Percentiles rank a stretch among this genome's conserved stretches.
Evolutionary conservation across 2,797 vertebrate genomes (phyloP).

Genomic region (Smutsia temminckii): DNA sequence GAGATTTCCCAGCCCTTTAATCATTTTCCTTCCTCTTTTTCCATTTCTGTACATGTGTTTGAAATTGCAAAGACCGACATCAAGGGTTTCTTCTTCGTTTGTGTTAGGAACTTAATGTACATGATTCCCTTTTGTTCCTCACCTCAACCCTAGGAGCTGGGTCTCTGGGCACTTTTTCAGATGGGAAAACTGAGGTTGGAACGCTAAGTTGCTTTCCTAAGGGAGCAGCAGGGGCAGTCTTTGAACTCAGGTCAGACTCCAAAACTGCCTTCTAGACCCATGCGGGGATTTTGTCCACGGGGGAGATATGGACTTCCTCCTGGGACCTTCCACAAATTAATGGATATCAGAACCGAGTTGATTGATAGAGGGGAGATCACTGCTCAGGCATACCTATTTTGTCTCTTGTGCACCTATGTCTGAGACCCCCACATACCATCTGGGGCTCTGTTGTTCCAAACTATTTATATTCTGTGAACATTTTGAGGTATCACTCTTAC

Average conservation of each 20-base stretch:
- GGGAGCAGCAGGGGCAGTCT: not conserved
- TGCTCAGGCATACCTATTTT: not conserved
- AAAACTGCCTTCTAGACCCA: not conserved
- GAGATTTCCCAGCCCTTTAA: conserved; percentile 44
- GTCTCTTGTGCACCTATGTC: not conserved
- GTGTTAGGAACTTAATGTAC: not conserved
- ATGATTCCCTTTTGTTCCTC: not conserved
- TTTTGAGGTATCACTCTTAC: not conserved
- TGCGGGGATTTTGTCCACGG: not conserved
- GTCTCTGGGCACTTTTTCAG: not conserved
- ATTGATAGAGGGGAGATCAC: not conserved
- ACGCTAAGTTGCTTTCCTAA: not conserved
- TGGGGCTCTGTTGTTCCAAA: not conserved
- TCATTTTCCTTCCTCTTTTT: conserved; percentile 53
- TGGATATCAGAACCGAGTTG: not conserved
- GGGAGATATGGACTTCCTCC: not conserved
- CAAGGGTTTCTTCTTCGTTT: not conserved
- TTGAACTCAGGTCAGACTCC: not conserved
- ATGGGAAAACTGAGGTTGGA: not conserved
- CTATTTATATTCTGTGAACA: not conserved
- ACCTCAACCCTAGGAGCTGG: not conserved
- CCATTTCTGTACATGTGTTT: not conserved
- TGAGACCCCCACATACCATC: not conserved
- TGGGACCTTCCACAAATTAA: not conserved
- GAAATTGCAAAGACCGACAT: conserved; percentile 27